Conservation (phyloP, 2,888 invertebrate species). For the Archips crataeganus region DNA sequence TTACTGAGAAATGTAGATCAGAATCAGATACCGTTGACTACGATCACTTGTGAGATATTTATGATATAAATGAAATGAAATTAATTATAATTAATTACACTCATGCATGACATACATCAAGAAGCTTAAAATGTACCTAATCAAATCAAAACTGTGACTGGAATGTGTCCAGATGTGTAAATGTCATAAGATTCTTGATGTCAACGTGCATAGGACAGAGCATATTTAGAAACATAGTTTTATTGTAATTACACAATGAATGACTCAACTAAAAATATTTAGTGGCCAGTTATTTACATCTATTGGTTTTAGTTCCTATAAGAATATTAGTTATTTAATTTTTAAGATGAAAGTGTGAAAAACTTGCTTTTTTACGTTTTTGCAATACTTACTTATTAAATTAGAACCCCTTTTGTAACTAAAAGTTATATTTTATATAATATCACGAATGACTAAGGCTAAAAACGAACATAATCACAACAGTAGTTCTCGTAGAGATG, state of each 20-base stretch:
- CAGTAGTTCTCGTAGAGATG: neutral
- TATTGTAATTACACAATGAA: constrained; percentile 15
- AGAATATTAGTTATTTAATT: constrained; percentile 24
- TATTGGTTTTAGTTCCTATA: constrained; percentile 39
- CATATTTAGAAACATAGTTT: neutral
- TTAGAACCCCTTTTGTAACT: neutral
- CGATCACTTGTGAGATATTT: neutral
- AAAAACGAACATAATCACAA: neutral
- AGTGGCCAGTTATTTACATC: constrained; percentile 15
- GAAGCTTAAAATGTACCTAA: constrained; percentile 3
- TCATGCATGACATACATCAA: neutral
- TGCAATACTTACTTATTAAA: neutral
- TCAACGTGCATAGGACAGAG: neutral
- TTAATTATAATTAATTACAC: neutral
- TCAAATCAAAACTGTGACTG: neutral
- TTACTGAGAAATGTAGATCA: neutral
- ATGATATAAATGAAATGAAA: neutral
- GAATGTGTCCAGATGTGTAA: neutral
- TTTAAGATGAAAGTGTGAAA: constrained; percentile 4
- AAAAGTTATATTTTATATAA: neutral
- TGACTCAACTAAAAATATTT: constrained; percentile 4
- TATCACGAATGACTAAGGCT: neutral
- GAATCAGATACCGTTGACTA: neutral
- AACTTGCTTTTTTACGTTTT: constrained; percentile 16
- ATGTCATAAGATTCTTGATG: neutral